Evolutionary conservation across 30 jellyfish, hydroid and myxozoan species (phyloP), one percentile per base, ranked within the genome.

Genomic region (Turritopsis rubra): DNA sequence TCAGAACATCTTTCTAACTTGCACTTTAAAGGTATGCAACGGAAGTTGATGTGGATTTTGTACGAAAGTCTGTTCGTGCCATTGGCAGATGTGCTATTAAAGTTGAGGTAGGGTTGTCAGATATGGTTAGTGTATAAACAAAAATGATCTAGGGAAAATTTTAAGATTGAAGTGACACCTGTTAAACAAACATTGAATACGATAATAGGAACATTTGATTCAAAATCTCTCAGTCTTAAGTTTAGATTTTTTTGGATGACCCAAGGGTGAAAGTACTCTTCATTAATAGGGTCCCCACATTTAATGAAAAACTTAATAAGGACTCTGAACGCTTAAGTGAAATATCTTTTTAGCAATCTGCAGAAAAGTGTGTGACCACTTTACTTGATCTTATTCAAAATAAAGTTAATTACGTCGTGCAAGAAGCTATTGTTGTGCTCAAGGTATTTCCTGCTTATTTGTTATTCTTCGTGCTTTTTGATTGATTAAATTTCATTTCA

Each of bases 1-100:
- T n/a, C n/a, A n/a, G n/a, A n/a, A n/a, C 60, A 41, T 3, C 60
- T 3, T 41, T 41, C 9, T 41, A 41, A 41, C 5, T 85, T 8
- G 0, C 27, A 24, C 21, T 27, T 54, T 86, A 13, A 8, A 92
- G 99, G 53, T 93, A 95, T 70, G 97, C 99, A 20, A 87, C 99
- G 28, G 99, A 95, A 81, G 99, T 90, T 25, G 99, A 95, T 82
- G 99, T 95, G 8, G 99, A 95, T 66, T 95, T 95, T 66, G 99
- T 95, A 29, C 85, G 97, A 24, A 95, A 95, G 78, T 80, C 99
- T 4, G 97, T 95, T 17, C 93, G 97, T 68, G 97, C 97, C 1
- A 95, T 95, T 66, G 99, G 99, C 26, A 65, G 97, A 28, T 95
- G 99, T 83, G 99, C 99, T 23, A 90, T 95, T 72, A 95, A 95